These are phyloP conservation scores for Palythoa grandis DNA, from an alignment of 92 coral and sea anemone species.

Conservation along the genomic window DNA sequence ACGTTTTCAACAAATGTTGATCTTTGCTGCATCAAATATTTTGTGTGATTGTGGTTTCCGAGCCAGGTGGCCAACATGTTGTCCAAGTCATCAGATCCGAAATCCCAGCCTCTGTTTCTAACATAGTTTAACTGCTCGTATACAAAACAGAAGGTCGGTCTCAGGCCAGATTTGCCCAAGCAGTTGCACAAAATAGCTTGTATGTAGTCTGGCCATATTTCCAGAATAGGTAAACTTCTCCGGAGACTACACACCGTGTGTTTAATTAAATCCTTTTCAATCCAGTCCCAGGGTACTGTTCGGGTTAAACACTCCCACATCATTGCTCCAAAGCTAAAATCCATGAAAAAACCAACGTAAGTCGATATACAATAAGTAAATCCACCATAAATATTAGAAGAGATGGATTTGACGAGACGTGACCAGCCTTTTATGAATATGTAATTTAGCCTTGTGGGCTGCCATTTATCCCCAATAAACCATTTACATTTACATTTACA, in stretches of 20 bases:
- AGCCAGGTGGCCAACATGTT: constrained; percentile 63
- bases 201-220: constrained; percentile 70
- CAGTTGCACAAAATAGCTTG: constrained; percentile 54
- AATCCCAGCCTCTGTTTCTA: constrained; percentile 46
- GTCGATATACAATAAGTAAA: too few relatives aligned
- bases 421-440: not conserved
- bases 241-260: constrained; percentile 52
- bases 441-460: too few relatives aligned
- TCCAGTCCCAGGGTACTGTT: constrained; percentile 89
- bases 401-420: not conserved
- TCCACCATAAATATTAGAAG: not conserved
- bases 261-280: constrained; percentile 50
- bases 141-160: constrained; percentile 44
- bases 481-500: too few relatives aligned
- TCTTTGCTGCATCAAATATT: not conserved
- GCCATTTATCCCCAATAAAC: too few relatives aligned
- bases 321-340: constrained; percentile 77
- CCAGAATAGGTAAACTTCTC: constrained; percentile 57
- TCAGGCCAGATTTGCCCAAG: constrained; percentile 32
- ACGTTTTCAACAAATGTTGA: not conserved
- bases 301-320: constrained; percentile 92
- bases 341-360: not conserved
- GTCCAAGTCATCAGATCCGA: constrained; percentile 56
- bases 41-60: constrained; percentile 2
- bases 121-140: constrained; percentile 26